Percentiles rank a stretch among this genome's conserved stretches.
Evolutionary conservation across 2,888 invertebrate species (phyloP).

Genomic region (Phyllotreta cruciferae): DNA sequence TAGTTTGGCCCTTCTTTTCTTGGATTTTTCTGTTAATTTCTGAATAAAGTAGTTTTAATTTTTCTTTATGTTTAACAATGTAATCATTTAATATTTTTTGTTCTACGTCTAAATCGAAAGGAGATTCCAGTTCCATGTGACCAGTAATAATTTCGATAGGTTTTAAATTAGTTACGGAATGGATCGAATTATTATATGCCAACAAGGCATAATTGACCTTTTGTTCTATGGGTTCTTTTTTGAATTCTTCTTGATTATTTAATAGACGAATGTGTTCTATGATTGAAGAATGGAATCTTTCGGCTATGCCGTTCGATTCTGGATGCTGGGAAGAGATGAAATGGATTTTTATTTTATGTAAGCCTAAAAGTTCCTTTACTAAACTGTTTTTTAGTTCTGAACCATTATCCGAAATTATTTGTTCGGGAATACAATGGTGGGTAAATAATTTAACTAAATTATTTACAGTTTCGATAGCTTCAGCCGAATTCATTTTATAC

Average conservation of each 20-base stretch:
- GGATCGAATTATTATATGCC: conserved; percentile 26
- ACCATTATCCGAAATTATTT: conserved; percentile 17
- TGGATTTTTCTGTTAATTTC: too few relatives aligned
- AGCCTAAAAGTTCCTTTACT: neutral
- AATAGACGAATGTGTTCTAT: too few relatives aligned
- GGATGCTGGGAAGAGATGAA: conserved; percentile 8
- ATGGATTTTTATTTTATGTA: conserved; percentile 12
- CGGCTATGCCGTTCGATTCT: conserved; percentile 10
- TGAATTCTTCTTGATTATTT: neutral
- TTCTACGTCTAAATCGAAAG: conserved; percentile 14
- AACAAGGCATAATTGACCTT: conserved; percentile 16
- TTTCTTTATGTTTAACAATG: too few relatives aligned
- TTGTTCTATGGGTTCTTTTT: conserved; percentile 3
- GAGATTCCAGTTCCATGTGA: conserved; percentile 5
- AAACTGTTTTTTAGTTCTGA: conserved; percentile 18
- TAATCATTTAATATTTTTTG: too few relatives aligned
- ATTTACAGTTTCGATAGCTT: conserved; percentile 6
- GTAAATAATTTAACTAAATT: conserved; percentile 11
- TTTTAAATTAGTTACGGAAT: conserved; percentile 9
- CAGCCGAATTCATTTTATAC: conserved; percentile 4
- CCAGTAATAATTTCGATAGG: conserved; percentile 22
- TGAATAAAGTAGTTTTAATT: too few relatives aligned
- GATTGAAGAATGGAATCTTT: conserved; percentile 10
- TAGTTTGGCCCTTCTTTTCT: too few relatives aligned
- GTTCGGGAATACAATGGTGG: conserved; percentile 8